Evolutionary conservation across 1,140 invertebrate species (phyloP).

Genomic region (Caenorhabditis brenneri): DNA sequence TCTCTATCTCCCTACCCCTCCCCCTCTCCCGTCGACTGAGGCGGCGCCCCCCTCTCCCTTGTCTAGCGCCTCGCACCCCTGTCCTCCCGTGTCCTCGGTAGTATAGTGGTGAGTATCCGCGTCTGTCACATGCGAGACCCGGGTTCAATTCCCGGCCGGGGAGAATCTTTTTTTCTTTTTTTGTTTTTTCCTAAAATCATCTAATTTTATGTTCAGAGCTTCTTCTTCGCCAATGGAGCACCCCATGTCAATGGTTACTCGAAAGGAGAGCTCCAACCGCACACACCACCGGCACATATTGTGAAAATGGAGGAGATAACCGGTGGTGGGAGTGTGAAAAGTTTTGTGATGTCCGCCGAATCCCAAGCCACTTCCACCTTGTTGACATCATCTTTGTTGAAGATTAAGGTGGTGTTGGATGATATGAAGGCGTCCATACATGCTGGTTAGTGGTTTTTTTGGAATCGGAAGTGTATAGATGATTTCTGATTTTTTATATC

Average conservation of each 20-base stretch:
- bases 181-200: too few relatives aligned
- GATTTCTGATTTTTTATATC: neutral
- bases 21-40: neutral
- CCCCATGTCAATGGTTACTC: slow-evolving; percentile 44
- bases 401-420: slow-evolving; percentile 5
- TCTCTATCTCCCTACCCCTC: neutral
- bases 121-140: slow-evolving; percentile 65
- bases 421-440: slow-evolving; percentile 51
- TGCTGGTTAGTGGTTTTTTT: slow-evolving; percentile 45
- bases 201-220: neutral
- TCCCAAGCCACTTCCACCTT: neutral
- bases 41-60: too few relatives aligned
- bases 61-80: neutral
- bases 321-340: slow-evolving; percentile 32
- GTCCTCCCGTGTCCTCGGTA: slow-evolving; percentile 53
- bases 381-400: slow-evolving; percentile 4
- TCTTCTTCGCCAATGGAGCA: slow-evolving; percentile 42
- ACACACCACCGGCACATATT: slow-evolving; percentile 12
- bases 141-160: slow-evolving; percentile 66
- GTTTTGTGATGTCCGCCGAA: slow-evolving; percentile 15
- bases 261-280: slow-evolving; percentile 36
- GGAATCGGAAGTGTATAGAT: neutral
- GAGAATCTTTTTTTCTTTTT: slow-evolving; percentile 51
- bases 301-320: slow-evolving; percentile 52
- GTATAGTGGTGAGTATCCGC: slow-evolving; percentile 66